These are phyloP conservation scores for Dipodomys spectabilis DNA, from an alignment of 2,113 vertebrate species.

Conservation along the genomic window DNA sequence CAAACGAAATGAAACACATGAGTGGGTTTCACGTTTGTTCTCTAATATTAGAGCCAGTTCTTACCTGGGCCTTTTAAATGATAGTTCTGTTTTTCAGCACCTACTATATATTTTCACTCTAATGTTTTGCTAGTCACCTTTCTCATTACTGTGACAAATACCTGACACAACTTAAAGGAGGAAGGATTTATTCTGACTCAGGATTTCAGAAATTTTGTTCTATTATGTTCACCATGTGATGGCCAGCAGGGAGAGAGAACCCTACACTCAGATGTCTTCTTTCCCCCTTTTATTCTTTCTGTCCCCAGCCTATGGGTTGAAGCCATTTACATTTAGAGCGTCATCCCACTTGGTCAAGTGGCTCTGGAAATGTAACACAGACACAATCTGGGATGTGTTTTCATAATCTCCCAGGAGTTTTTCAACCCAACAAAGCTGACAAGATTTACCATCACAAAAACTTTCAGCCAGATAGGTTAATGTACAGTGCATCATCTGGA, in stretches of 20 bases:
- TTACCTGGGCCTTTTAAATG: background rate
- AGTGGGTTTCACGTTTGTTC: background rate
- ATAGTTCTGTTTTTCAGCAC: background rate
- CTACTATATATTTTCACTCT: background rate
- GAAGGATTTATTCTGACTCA: background rate
- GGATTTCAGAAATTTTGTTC: background rate
- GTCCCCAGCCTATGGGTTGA: too few relatives aligned
- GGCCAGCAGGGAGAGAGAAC: background rate
- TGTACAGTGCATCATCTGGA: background rate
- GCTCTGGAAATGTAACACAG: background rate
- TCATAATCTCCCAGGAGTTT: accelerated
- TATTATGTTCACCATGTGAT: background rate
- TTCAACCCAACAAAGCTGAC: background rate
- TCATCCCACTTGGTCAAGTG: background rate
- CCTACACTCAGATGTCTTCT: background rate
- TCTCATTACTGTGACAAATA: background rate
- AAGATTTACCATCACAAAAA: background rate
- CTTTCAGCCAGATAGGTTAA: background rate
- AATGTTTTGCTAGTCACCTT: background rate
- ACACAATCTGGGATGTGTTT: background rate
- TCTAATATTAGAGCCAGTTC: background rate
- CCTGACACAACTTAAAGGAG: background rate
- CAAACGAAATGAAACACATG: conserved; percentile 51
- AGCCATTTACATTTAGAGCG: background rate
- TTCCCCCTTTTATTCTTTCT: background rate